phyloP scores from a whole-genome alignment of 1,140 invertebrate genomes.

The Campodea augens region DNA sequence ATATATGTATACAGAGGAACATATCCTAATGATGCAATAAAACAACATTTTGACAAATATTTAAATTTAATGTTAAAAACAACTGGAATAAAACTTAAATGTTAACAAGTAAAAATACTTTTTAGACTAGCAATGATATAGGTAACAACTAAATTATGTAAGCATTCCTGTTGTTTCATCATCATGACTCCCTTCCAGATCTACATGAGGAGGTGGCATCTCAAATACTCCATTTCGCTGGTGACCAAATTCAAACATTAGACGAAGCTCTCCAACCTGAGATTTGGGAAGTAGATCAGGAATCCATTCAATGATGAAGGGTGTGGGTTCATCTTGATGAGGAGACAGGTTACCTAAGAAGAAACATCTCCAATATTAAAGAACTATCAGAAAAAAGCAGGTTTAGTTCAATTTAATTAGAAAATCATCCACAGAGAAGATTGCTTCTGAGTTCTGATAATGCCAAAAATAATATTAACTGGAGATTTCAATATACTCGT shows the following conservation, averaged over 20 bases:
- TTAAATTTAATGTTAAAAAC: too few species aligned
- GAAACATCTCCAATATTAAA: constrained; percentile 10
- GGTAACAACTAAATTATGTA: too few species aligned
- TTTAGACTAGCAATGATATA: too few species aligned
- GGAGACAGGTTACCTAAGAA: constrained; percentile 32
- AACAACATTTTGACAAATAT: too few species aligned
- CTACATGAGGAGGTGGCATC: too few species aligned
- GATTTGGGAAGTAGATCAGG: constrained; percentile 48
- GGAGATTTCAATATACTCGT: not conserved
- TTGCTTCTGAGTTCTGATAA: constrained; percentile 9
- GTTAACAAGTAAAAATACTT: too few species aligned
- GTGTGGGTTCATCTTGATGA: constrained; percentile 40
- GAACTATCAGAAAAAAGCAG: not conserved
- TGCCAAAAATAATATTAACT: constrained; percentile 3
- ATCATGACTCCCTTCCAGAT: too few species aligned
- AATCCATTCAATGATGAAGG: constrained; percentile 57
- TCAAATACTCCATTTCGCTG: constrained; percentile 26
- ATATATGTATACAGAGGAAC: too few species aligned
- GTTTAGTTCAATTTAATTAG: not conserved
- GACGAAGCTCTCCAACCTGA: constrained; percentile 42
- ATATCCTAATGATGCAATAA: too few species aligned
- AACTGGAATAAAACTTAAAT: too few species aligned
- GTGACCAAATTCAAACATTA: constrained; percentile 45
- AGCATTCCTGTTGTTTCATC: too few species aligned
- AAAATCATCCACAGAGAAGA: constrained; percentile 10